Conservation (phyloP, 2,797 vertebrate genomes). For the Anabas testudineus region DNA sequence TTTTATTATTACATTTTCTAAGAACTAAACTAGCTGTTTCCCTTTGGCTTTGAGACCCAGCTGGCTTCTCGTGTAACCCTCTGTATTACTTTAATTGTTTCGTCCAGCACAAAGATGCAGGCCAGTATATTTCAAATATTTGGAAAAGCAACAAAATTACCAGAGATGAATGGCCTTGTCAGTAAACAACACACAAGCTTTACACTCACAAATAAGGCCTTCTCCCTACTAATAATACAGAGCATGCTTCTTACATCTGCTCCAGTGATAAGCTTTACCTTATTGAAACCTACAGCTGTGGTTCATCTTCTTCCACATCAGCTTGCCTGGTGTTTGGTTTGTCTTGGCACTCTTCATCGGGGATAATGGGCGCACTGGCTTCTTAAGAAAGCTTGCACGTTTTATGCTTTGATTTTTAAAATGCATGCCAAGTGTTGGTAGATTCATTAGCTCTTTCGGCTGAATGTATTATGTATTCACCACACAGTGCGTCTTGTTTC, state of each 20-base stretch:
- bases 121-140: not conserved
- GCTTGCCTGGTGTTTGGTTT: conserved; percentile 55
- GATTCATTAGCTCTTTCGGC: conserved; percentile 25
- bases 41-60: not conserved
- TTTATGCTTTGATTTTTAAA: conserved; percentile 36
- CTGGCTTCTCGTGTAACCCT: not conserved
- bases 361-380: conserved; percentile 63
- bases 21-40: not conserved
- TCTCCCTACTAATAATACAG: conserved; percentile 2
- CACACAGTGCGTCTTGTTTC: conserved; percentile 20
- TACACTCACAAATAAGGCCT: not conserved
- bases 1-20: too few relatives aligned
- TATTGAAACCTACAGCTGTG: conserved; percentile 44
- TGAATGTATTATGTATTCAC: conserved; percentile 5
- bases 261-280: conserved; percentile 32
- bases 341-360: conserved; percentile 54
- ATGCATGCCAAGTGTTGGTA: conserved; percentile 13
- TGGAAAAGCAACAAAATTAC: conserved; percentile 5
- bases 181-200: not conserved
- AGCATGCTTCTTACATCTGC: not conserved
- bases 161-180: not conserved
- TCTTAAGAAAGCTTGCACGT: conserved; percentile 12
- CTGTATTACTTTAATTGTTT: not conserved
- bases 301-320: conserved; percentile 44
- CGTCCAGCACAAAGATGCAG: not conserved